Evolutionary conservation across 2,797 vertebrate genomes (phyloP), one percentile per base, ranked within the genome.

Genomic region (Peromyscus attwateri): DNA sequence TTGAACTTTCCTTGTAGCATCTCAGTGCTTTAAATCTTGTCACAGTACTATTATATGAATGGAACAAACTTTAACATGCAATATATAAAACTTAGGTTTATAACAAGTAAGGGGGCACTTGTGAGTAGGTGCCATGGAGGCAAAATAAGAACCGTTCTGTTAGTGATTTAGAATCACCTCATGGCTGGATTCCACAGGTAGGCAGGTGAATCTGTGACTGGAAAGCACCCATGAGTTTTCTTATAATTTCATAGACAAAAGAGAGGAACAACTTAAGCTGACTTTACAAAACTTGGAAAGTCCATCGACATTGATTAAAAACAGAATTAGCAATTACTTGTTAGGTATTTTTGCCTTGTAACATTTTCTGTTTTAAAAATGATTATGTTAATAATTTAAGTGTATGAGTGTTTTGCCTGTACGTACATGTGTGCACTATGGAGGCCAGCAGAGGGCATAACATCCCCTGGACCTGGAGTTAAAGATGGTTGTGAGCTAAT

Each of bases 271-370:
- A 60, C 6, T 31, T 40, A 43, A 55, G 5, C 83, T 93, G 57
- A 95, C 87, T 68, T 93, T 96, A 14, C 84, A 89, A 94, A 75
- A 31, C n/a, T 34, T 92, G 79, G 2, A 94, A 92, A 95, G 62
- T 12, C 5, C 2, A 12, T 84, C 60, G 25, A 31, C 9, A 2
- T 17, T 88, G n/a, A 75, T 64, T 52, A 31, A 75, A 89, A 94
- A 90, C 19, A 85, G 43, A 93, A 90, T 83, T 87, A 70, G 92
- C 8, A 97, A 17, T 80, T 89, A 55, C 49, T 40, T 96, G 6
- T 64, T 57, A 97, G 71, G 94, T 80, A 76, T 77, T 93, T 82
- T 83, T 92, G 19, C 77, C 79, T 96, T 92, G n/a, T 43, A 66
- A 55, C 75, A 0, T 73, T 90, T 37, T 64, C 19, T 40, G 6